Conservation (phyloP, 92 coral and sea anemone genomes). For the Ricordea florida region DNA sequence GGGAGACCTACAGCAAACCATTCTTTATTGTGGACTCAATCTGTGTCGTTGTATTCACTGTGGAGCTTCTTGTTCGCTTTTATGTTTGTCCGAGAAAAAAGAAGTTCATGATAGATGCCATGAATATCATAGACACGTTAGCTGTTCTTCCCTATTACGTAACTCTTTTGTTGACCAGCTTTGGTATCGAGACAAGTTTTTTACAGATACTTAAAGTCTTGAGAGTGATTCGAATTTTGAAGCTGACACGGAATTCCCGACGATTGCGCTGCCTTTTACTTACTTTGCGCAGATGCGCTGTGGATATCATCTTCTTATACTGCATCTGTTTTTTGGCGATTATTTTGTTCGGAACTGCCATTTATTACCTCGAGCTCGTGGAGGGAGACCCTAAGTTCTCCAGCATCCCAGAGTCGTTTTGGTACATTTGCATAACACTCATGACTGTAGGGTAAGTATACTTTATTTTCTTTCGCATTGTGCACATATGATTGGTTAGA, state of each 20-base stretch:
- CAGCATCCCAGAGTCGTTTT: constrained; percentile 90
- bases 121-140: constrained; percentile 76
- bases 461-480: neutral
- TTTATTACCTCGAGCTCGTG: constrained; percentile 67
- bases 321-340: constrained; percentile 85
- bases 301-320: constrained; percentile 77
- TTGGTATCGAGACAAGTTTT: constrained; percentile 75
- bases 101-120: constrained; percentile 64
- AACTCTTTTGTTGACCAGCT: constrained; percentile 53
- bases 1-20: constrained; percentile 51
- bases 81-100: constrained; percentile 79
- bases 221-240: constrained; percentile 78
- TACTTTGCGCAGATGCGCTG: constrained; percentile 81
- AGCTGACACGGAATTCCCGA: constrained; percentile 82
- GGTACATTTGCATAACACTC: constrained; percentile 81
- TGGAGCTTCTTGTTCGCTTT: constrained; percentile 68
- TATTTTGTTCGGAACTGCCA: constrained; percentile 78
- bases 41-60: constrained; percentile 81
- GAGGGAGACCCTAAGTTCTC: constrained; percentile 70
- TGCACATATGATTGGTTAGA: neutral
- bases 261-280: constrained; percentile 75
- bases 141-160: constrained; percentile 81
- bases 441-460: constrained; percentile 89
- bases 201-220: constrained; percentile 75
- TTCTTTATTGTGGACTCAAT: constrained; percentile 75